Percentiles rank a stretch among this genome's conserved stretches.
Conservation (phyloP, 2,888 invertebrate species). For the Sesia bembeciformis region DNA sequence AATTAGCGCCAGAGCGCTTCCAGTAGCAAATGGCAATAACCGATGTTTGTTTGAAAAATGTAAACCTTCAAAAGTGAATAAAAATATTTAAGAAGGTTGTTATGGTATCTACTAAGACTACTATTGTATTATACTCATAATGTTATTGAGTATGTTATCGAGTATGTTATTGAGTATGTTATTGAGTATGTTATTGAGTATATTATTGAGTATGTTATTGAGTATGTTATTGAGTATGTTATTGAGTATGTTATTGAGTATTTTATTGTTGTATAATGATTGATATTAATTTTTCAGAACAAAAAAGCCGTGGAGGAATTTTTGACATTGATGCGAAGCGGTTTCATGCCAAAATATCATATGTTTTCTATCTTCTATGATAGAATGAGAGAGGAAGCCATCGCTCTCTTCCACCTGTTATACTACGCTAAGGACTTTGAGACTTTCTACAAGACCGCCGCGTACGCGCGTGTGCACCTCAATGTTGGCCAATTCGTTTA, state of each 20-base stretch:
- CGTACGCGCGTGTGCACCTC: conserved; percentile 70
- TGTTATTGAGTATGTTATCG: conserved; percentile 1
- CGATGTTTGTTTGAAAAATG: neutral
- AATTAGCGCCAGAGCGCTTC: no score
- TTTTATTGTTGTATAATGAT: no score
- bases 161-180: conserved; percentile 1
- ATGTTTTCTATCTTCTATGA: conserved; percentile 69
- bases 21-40: no score
- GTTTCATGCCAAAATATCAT: conserved; percentile 60
- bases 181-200: conserved; percentile 2
- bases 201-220: conserved; percentile 3
- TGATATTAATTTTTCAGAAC: conserved; percentile 32
- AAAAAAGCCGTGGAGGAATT: conserved; percentile 58
- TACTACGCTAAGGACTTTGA: conserved; percentile 76
- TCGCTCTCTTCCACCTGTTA: conserved; percentile 71
- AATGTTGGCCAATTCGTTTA: conserved; percentile 79
- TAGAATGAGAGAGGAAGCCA: conserved; percentile 58
- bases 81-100: conserved; percentile 12
- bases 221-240: conserved; percentile 1
- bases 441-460: conserved; percentile 74
- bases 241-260: conserved; percentile 2
- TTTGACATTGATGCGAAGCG: conserved; percentile 43
- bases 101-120: conserved; percentile 10
- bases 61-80: no score
- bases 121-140: conserved; percentile 6